These are phyloP conservation scores for Proteles cristata DNA, from an alignment of 2,113 vertebrate species.

Conservation along the genomic window DNA sequence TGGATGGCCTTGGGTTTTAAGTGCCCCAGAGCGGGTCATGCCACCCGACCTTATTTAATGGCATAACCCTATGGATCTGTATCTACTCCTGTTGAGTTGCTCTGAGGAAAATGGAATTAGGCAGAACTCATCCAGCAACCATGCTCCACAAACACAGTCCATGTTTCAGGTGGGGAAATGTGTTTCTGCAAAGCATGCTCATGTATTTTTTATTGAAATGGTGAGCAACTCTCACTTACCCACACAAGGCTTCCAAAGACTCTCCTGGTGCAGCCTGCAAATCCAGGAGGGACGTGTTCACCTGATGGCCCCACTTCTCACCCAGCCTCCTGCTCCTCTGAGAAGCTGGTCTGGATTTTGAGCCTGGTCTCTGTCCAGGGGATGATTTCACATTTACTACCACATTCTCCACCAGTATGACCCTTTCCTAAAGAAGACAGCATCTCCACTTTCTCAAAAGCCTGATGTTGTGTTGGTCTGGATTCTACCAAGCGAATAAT, in stretches of 20 bases:
- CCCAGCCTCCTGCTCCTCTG: rapidly evolving
- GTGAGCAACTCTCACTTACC: rapidly evolving
- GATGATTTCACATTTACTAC: not conserved
- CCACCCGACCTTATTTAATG: not conserved
- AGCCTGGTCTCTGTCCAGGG: no score
- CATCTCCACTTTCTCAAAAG: not conserved
- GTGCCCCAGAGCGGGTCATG: rapidly evolving
- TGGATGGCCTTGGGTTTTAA: not conserved
- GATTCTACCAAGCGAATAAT: not conserved
- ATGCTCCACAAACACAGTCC: not conserved
- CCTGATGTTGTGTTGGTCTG: not conserved
- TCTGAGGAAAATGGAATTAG: not conserved
- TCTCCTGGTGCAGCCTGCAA: rapidly evolving
- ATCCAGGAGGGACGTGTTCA: not conserved
- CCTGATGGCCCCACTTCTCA: not conserved
- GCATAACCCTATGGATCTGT: not conserved
- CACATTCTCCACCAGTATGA: rapidly evolving
- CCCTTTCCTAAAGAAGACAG: not conserved
- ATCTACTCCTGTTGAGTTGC: rapidly evolving
- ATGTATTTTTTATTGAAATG: not conserved
- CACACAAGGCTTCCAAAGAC: not conserved
- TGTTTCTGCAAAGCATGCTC: not conserved
- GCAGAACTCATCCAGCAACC: rapidly evolving
- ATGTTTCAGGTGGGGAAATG: not conserved
- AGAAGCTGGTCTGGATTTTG: not conserved